Evolutionary conservation across 2,113 vertebrate species (phyloP).

Genomic region (zebrafish (Danio rerio)): DNA sequence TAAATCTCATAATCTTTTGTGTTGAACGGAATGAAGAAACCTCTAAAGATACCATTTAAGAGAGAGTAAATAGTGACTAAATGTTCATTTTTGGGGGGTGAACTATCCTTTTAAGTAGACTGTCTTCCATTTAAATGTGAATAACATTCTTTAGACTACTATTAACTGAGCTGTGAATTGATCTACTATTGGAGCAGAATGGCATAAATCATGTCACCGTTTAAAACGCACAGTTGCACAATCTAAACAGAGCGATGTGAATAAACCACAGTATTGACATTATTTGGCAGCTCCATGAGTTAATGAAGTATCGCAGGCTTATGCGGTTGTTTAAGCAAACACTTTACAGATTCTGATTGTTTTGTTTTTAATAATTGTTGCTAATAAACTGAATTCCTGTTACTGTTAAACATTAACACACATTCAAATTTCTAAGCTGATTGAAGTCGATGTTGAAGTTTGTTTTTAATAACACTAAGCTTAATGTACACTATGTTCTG

Average conservation of each 20-base stretch:
- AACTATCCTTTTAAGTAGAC: not conserved
- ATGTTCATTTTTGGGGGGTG: too few species aligned
- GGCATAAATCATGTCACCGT: not conserved
- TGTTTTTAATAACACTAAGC: slow-evolving; percentile 25
- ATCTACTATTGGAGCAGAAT: not conserved
- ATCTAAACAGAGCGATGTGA: not conserved
- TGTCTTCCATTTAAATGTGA: not conserved
- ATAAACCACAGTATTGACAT: not conserved
- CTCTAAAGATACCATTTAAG: too few species aligned
- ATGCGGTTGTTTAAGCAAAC: not conserved
- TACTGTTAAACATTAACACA: not conserved
- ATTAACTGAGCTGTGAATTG: not conserved
- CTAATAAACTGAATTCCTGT: not conserved
- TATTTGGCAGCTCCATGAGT: not conserved
- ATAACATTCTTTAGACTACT: not conserved
- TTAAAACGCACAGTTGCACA: not conserved
- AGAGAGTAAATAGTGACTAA: too few species aligned
- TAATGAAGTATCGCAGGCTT: not conserved
- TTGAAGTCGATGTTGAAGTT: not conserved
- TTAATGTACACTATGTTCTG: not conserved
- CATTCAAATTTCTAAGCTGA: not conserved
- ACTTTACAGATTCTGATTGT: not conserved
- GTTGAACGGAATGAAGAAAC: too few species aligned
- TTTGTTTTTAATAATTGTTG: not conserved
- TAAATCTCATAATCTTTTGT: too few species aligned